These are phyloP conservation scores for Neomonachus schauinslandi DNA, from an alignment of 2,113 vertebrate species.

Conservation along the genomic window DNA sequence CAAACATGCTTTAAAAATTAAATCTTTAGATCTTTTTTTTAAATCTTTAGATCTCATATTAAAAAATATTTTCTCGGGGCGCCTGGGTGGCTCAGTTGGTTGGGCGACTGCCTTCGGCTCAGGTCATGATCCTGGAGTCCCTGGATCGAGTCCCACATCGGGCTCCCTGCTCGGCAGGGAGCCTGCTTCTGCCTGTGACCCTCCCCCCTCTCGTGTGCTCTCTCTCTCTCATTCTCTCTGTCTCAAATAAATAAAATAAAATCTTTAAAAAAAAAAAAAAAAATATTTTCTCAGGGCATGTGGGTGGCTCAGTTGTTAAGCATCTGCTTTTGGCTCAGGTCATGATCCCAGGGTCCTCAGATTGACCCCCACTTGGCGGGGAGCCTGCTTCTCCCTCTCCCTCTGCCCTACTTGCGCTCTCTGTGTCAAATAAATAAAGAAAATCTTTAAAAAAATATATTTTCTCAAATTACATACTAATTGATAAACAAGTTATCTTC, in stretches of 20 bases:
- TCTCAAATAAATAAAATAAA: too few species aligned
- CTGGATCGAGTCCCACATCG: too few species aligned
- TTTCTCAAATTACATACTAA: conserved; percentile 22
- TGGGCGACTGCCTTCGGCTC: neutral
- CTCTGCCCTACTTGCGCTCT: neutral
- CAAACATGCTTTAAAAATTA: neutral
- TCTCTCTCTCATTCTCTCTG: too few species aligned
- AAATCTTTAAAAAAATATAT: neutral
- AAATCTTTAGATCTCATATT: neutral
- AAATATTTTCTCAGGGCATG: neutral
- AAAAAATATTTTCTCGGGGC: neutral
- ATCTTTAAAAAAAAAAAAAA: too few species aligned
- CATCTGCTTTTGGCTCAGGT: too few species aligned
- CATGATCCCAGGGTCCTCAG: neutral
- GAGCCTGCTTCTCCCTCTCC: neutral
- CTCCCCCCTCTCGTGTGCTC: too few species aligned
- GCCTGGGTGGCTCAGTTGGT: neutral
- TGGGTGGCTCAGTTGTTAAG: neutral
- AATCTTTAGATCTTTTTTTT: neutral
- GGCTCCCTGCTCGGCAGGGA: too few species aligned
- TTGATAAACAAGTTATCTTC: neutral
- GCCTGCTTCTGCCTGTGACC: too few species aligned
- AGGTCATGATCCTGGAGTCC: too few species aligned
- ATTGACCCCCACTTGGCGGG: neutral
- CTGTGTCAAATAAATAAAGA: neutral